Percentiles rank a stretch among this genome's conserved stretches.
Conservation (phyloP, 2,888 invertebrate species). For the Perizoma flavofasciatum region DNA sequence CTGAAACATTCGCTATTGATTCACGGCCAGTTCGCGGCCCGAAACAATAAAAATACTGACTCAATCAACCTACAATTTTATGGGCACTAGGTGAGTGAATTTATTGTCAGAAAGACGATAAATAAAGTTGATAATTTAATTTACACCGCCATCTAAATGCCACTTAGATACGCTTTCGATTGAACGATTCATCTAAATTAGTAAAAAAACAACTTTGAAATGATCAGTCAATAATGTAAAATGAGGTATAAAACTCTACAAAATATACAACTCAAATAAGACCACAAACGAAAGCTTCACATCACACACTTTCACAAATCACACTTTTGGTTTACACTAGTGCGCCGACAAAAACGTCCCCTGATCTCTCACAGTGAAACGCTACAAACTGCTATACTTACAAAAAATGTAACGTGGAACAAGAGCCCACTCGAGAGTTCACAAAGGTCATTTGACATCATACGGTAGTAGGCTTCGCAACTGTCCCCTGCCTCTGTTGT, state of each 20-base stretch:
- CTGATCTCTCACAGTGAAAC: conserved; percentile 36
- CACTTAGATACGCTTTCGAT: conserved; percentile 38
- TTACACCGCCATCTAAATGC: conserved; percentile 63
- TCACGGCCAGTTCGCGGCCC: conserved; percentile 77
- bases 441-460: conserved; percentile 63
- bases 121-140: conserved; percentile 63
- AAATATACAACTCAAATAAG: too few species aligned
- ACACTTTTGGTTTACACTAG: conserved; percentile 31
- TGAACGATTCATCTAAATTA: conserved; percentile 1
- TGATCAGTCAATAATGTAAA: too few species aligned
- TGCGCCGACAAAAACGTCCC: conserved; percentile 31
- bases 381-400: conserved; percentile 42
- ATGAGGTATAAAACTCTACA: too few species aligned
- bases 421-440: conserved; percentile 45
- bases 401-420: conserved; percentile 44
- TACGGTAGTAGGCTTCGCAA: conserved; percentile 54
- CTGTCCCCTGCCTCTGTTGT: conserved; percentile 74
- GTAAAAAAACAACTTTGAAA: too few species aligned
- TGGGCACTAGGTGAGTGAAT: conserved; percentile 75
- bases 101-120: conserved; percentile 71
- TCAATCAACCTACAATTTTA: conserved; percentile 82
- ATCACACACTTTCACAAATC: conserved; percentile 22
- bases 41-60: conserved; percentile 83
- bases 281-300: conserved; percentile 14
- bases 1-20: conserved; percentile 82